Percentiles rank a stretch among this genome's conserved stretches.
These are phyloP conservation scores for Microplitis manilae DNA, from an alignment of 2,888 invertebrate genomes.

Conservation along the genomic window DNA sequence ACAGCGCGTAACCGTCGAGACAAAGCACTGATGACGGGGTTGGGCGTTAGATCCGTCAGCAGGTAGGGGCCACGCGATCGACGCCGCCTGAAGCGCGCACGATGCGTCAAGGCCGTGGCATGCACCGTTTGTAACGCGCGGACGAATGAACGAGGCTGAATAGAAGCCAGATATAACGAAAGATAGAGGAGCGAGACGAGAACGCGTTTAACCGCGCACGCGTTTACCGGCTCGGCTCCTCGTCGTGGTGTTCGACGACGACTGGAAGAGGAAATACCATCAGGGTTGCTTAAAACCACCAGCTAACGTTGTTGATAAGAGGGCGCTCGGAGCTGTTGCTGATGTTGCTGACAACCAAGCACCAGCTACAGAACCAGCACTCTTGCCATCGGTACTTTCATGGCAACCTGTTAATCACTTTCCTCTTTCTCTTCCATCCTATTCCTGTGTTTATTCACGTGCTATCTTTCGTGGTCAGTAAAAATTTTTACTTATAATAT, in stretches of 20 bases:
- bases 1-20: constrained; percentile 12
- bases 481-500: neutral
- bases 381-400: constrained; percentile 29
- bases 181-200: constrained; percentile 45
- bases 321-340: neutral
- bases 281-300: constrained; percentile 27
- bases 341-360: neutral
- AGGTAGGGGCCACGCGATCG: constrained; percentile 46
- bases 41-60: constrained; percentile 12
- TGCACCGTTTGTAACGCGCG: constrained; percentile 43
- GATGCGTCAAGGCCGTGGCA: constrained; percentile 49
- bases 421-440: constrained; percentile 4
- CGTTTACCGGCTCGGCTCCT: constrained; percentile 46
- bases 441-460: neutral
- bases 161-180: constrained; percentile 40
- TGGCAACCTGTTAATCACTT: constrained; percentile 53
- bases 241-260: constrained; percentile 52
- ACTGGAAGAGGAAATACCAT: constrained; percentile 50
- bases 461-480: neutral
- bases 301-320: constrained; percentile 28
- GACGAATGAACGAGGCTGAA: constrained; percentile 36
- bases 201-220: constrained; percentile 44
- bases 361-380: neutral
- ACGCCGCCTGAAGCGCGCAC: constrained; percentile 46
- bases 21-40: constrained; percentile 19